Conservation (phyloP, 2,888 invertebrate genomes). For the Drosophila gaucha region DNA sequence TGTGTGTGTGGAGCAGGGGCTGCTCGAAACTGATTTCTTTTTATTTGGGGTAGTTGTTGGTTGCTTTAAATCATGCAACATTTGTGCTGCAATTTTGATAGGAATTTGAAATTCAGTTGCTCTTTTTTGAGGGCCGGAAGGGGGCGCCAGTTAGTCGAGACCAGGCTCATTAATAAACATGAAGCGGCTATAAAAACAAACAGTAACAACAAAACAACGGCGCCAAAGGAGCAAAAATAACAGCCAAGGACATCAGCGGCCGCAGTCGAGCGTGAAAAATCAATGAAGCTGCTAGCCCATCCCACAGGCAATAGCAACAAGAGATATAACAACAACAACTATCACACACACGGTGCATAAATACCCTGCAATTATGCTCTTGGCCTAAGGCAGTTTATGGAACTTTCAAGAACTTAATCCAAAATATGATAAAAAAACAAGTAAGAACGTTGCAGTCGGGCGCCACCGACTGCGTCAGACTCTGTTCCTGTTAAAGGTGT, state of each 20-base stretch:
- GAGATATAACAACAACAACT: constrained; percentile 2
- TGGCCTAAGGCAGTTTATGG: background rate
- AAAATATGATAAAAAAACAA: too few species aligned
- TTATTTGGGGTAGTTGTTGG: constrained; percentile 20
- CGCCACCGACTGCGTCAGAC: too few species aligned
- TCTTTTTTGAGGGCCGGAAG: background rate
- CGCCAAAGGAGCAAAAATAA: constrained; percentile 63
- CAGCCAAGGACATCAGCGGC: constrained; percentile 63
- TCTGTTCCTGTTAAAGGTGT: too few species aligned
- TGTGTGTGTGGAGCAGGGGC: background rate
- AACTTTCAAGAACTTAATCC: too few species aligned
- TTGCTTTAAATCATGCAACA: constrained; percentile 14
- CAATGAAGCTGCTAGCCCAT: constrained; percentile 53
- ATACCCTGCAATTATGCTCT: constrained; percentile 7
- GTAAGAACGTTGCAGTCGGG: too few species aligned
- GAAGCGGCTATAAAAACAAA: constrained; percentile 45
- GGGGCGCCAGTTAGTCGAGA: constrained; percentile 61
- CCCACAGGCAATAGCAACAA: constrained; percentile 29
- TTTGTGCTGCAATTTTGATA: constrained; percentile 33
- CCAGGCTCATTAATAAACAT: constrained; percentile 64
- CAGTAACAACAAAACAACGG: constrained; percentile 38
- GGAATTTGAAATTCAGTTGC: constrained; percentile 18
- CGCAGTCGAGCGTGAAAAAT: constrained; percentile 59
- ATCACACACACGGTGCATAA: background rate
- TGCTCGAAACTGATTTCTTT: constrained; percentile 5